phyloP scores from a whole-genome alignment of 2,888 invertebrate genomes.

The Sphaerophoria taeniata region DNA sequence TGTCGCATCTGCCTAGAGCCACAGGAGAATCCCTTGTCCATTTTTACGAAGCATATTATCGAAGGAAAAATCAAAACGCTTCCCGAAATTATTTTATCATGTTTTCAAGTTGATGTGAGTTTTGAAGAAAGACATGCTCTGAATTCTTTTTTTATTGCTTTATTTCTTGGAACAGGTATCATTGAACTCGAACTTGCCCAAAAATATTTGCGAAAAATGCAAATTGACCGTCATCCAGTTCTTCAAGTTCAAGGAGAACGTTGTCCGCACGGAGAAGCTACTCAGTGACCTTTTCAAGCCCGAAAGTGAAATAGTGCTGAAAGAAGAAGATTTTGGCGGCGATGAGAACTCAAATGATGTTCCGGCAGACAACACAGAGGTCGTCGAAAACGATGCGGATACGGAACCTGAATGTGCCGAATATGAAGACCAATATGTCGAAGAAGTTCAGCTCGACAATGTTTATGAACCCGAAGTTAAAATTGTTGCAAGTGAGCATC shows the following conservation, averaged over 20 bases:
- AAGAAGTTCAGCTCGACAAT: constrained; percentile 45
- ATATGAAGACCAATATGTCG: constrained; percentile 59
- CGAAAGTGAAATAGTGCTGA: constrained; percentile 39
- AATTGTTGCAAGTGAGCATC: constrained; percentile 13
- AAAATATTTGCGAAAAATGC: constrained; percentile 61
- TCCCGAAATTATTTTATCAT: constrained; percentile 64
- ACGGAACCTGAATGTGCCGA: constrained; percentile 23
- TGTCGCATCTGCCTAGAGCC: constrained; percentile 63
- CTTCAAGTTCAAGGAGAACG: constrained; percentile 64
- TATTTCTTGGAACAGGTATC: constrained; percentile 36
- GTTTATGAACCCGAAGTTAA: constrained; percentile 41
- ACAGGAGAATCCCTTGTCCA: constrained; percentile 49
- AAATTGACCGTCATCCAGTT: constrained; percentile 60
- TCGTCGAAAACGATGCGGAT: background rate
- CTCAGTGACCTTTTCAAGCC: constrained; percentile 54
- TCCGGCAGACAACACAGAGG: constrained; percentile 2
- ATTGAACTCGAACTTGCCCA: constrained; percentile 53
- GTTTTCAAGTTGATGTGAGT: constrained; percentile 60
- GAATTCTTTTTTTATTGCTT: background rate
- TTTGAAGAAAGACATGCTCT: background rate
- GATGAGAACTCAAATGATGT: constrained; percentile 16
- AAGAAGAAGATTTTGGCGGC: constrained; percentile 41
- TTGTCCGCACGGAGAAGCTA: constrained; percentile 64
- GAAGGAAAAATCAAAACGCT: constrained; percentile 60
- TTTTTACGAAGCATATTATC: constrained; percentile 67